Conservation (phyloP, 1,140 invertebrate genomes). For the Leptinotarsa lineolata region DNA sequence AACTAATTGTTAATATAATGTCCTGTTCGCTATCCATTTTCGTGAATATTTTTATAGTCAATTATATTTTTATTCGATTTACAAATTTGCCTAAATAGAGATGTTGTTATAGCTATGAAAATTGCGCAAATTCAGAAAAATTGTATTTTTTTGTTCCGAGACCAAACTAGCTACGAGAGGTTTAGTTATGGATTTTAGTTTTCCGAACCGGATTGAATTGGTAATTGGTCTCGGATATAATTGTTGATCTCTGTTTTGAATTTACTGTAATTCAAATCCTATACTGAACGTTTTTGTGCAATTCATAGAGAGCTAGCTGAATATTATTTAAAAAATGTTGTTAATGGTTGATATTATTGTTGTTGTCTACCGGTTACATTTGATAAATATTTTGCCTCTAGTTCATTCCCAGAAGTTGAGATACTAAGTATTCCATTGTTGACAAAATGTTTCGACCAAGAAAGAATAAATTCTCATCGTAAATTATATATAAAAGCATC, state of each 20-base stretch:
- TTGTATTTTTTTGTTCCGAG: not conserved
- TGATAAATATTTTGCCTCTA: conserved; percentile 4
- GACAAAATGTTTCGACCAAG: not conserved
- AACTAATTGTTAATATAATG: too few species aligned
- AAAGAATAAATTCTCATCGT: not conserved
- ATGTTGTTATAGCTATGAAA: conserved; percentile 5
- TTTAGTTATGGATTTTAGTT: too few species aligned
- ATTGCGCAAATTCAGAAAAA: not conserved
- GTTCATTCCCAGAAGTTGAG: not conserved
- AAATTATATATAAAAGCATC: too few species aligned
- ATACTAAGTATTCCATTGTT: not conserved
- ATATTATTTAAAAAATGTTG: conserved; percentile 3
- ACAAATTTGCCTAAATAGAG: not conserved
- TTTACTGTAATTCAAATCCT: not conserved
- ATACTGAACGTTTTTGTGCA: not conserved
- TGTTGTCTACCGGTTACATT: conserved; percentile 3
- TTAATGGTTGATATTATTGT: conserved; percentile 3
- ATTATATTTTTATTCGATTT: not conserved
- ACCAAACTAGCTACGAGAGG: not conserved
- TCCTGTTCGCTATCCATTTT: not conserved
- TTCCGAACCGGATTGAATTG: too few species aligned
- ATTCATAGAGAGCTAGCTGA: not conserved
- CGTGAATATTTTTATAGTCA: not conserved
- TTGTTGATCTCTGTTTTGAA: not conserved
- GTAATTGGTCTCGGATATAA: not conserved